Evolutionary conservation across 1,140 invertebrate species (phyloP).

Genomic region (Camponotus pennsylvanicus): DNA sequence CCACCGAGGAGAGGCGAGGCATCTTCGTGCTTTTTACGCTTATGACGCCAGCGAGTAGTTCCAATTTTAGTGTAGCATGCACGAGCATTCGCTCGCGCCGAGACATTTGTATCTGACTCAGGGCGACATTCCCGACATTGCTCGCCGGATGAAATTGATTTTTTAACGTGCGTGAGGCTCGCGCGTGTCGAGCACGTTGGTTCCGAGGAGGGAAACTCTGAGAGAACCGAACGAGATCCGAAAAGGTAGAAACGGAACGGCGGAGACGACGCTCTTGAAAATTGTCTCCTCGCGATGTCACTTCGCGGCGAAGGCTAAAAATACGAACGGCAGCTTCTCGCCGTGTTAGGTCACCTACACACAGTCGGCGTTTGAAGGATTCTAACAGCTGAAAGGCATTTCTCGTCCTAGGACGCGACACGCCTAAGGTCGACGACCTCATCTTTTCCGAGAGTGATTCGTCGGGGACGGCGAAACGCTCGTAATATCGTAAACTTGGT

Average conservation of each 20-base stretch:
- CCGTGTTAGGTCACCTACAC: background rate
- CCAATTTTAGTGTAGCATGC: constrained; percentile 73
- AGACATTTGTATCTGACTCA: constrained; percentile 68
- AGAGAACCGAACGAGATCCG: background rate
- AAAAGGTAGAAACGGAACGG: background rate
- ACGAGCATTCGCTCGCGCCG: constrained; percentile 37
- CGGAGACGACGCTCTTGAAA: constrained; percentile 29
- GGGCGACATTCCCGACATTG: constrained; percentile 71
- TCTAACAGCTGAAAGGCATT: constrained; percentile 75
- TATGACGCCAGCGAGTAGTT: constrained; percentile 69
- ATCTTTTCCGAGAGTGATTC: constrained; percentile 56
- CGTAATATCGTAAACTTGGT: constrained; percentile 59
- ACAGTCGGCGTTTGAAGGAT: constrained; percentile 68
- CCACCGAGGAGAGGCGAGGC: background rate
- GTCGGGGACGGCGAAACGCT: constrained; percentile 28
- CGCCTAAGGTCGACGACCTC: constrained; percentile 59
- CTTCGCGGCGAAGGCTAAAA: constrained; percentile 58
- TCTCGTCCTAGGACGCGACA: constrained; percentile 63
- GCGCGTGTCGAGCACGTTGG: background rate
- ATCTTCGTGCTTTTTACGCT: constrained; percentile 66
- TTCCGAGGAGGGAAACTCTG: background rate
- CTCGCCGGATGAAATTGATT: constrained; percentile 71
- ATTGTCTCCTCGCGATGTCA: constrained; percentile 55
- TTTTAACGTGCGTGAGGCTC: constrained; percentile 26
- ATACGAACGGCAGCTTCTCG: constrained; percentile 56